Evolutionary conservation across 2,797 vertebrate genomes (phyloP).

Genomic region (Anomalospiza imberbis): DNA sequence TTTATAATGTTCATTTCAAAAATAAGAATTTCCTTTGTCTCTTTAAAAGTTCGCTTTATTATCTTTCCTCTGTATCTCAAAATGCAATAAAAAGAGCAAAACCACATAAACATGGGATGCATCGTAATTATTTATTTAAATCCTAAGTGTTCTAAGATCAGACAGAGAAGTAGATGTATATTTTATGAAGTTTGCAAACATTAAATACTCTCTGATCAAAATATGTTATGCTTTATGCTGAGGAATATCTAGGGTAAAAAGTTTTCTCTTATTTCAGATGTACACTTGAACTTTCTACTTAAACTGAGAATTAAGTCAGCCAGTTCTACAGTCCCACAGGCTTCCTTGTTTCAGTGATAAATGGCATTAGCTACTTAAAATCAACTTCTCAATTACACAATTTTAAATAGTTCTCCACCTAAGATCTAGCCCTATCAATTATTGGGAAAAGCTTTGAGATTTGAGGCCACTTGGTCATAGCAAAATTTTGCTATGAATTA

Average conservation of each 20-base stretch:
- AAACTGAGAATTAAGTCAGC: neutral
- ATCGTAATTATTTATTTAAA: neutral
- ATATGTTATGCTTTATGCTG: neutral
- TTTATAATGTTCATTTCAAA: neutral
- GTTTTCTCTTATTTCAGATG: neutral
- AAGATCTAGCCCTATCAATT: neutral
- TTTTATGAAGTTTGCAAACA: conserved; percentile 40
- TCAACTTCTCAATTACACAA: neutral
- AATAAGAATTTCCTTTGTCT: neutral
- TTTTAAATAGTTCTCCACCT: neutral
- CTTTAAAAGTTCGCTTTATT: neutral
- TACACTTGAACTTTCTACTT: neutral
- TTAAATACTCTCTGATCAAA: conserved; percentile 42
- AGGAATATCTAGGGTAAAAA: neutral
- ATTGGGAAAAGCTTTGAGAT: neutral
- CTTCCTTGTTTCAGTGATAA: neutral
- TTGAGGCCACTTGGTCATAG: neutral
- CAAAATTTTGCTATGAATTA: neutral
- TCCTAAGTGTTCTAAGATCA: conserved; percentile 17
- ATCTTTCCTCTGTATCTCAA: neutral
- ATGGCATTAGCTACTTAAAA: neutral
- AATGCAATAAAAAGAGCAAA: neutral
- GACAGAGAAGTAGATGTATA: neutral
- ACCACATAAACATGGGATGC: neutral
- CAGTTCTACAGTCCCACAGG: neutral